These are phyloP conservation scores for Pao palembangensis DNA, from an alignment of 2,113 vertebrate species.

Conservation along the genomic window DNA sequence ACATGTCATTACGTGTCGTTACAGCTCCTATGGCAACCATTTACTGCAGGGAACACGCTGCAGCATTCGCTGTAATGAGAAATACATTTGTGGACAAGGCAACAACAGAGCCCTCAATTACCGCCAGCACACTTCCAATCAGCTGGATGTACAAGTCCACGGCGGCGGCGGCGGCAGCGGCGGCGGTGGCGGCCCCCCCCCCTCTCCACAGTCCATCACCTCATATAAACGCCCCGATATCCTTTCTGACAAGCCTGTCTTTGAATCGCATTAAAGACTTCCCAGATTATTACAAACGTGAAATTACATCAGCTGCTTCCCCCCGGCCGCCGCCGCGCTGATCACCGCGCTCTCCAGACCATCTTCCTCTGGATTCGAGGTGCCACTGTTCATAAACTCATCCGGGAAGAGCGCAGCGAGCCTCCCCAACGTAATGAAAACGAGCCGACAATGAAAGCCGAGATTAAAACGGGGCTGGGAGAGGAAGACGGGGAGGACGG, in stretches of 20 bases:
- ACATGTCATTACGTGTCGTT: constrained; percentile 36
- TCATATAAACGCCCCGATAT: constrained; percentile 46
- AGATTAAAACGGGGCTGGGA: no score
- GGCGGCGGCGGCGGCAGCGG: no score
- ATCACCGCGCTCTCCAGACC: constrained; percentile 58
- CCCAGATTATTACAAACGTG: constrained; percentile 67
- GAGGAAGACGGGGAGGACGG: background rate
- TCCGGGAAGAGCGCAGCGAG: constrained; percentile 38
- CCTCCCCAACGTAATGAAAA: constrained; percentile 66
- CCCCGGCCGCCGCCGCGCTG: constrained; percentile 29
- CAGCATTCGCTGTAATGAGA: constrained; percentile 51
- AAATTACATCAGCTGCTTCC: constrained; percentile 54
- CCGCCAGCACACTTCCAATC: constrained; percentile 49
- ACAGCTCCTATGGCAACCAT: constrained; percentile 54
- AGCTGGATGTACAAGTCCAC: background rate
- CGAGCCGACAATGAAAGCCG: constrained; percentile 48
- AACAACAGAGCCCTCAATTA: constrained; percentile 41
- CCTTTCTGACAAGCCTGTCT: constrained; percentile 62
- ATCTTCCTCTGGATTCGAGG: constrained; percentile 61
- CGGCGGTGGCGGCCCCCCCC: background rate
- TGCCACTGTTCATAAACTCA: constrained; percentile 70
- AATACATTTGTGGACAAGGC: constrained; percentile 63
- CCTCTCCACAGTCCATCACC: constrained; percentile 28
- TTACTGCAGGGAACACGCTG: constrained; percentile 42
- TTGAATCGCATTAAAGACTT: constrained; percentile 68